Percentiles rank a stretch among this genome's conserved stretches.
Evolutionary conservation across 2,888 invertebrate species (phyloP).

Genomic region (Hedychridium roseum): DNA sequence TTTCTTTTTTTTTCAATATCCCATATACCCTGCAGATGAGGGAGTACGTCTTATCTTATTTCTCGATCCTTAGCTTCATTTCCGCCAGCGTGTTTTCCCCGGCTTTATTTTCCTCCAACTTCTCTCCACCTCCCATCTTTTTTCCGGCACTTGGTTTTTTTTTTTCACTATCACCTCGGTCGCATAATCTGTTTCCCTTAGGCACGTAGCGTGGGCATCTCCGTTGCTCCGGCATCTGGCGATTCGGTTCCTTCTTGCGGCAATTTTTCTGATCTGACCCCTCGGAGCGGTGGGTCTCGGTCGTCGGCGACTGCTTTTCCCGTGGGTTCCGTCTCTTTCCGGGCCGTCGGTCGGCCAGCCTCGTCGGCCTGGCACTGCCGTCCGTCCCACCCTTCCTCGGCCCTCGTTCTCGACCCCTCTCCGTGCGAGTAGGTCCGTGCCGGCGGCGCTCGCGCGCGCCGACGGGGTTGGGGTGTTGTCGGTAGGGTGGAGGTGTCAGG

Average conservation of each 20-base stretch:
- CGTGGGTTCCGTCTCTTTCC: constrained; percentile 10
- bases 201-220: constrained; percentile 22
- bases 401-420: not conserved
- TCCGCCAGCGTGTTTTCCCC: not conserved
- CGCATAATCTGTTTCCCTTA: constrained; percentile 16
- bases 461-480: constrained; percentile 46
- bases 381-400: constrained; percentile 17
- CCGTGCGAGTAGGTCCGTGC: constrained; percentile 18
- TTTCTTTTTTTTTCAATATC: not conserved
- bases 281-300: constrained; percentile 25
- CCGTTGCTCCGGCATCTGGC: no score
- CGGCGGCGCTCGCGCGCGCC: constrained; percentile 25
- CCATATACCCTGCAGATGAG: not conserved
- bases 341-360: not conserved
- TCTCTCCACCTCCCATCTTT: not conserved
- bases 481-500: constrained; percentile 56
- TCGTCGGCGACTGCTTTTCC: constrained; percentile 7
- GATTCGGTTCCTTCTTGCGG: no score
- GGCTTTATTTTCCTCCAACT: not conserved
- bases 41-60: not conserved
- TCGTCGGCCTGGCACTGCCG: constrained; percentile 25
- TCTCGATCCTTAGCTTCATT: not conserved
- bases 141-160: not conserved
- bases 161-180: constrained; percentile 1
- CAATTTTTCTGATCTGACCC: not conserved